These are phyloP conservation scores for Smutsia gigantea DNA, from an alignment of 2,797 vertebrate species.

Conservation along the genomic window DNA sequence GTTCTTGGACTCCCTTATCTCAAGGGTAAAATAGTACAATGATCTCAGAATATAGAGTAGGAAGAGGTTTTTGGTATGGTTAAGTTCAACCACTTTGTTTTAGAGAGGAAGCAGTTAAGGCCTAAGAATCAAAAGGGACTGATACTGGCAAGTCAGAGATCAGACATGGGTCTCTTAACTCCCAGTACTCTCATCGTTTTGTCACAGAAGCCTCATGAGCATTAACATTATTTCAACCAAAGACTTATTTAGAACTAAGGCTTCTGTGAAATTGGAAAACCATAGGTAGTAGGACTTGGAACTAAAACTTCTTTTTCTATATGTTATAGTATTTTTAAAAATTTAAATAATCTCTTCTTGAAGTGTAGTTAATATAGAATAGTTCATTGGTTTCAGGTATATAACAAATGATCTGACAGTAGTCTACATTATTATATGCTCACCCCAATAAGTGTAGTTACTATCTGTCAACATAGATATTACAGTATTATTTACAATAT, in stretches of 20 bases:
- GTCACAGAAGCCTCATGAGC: not conserved
- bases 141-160: not conserved
- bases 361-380: too few relatives aligned
- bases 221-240: not conserved
- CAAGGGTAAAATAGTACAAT: not conserved
- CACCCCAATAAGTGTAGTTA: too few relatives aligned
- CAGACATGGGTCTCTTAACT: not conserved
- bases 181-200: not conserved
- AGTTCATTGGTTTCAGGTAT: too few relatives aligned
- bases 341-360: too few relatives aligned
- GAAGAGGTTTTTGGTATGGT: not conserved
- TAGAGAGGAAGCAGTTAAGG: slow-evolving; percentile 26
- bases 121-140: not conserved
- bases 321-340: too few relatives aligned
- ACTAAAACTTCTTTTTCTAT: not conserved
- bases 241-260: not conserved
- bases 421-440: too few relatives aligned
- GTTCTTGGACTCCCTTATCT: not conserved
- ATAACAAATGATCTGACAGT: too few relatives aligned
- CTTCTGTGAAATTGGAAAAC: slow-evolving; percentile 25
- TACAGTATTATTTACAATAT: too few relatives aligned
- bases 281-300: not conserved
- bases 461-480: too few relatives aligned
- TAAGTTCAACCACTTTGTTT: not conserved
- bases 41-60: not conserved